Conservation (phyloP, 2,888 invertebrate genomes). For the Apamea sordens region DNA sequence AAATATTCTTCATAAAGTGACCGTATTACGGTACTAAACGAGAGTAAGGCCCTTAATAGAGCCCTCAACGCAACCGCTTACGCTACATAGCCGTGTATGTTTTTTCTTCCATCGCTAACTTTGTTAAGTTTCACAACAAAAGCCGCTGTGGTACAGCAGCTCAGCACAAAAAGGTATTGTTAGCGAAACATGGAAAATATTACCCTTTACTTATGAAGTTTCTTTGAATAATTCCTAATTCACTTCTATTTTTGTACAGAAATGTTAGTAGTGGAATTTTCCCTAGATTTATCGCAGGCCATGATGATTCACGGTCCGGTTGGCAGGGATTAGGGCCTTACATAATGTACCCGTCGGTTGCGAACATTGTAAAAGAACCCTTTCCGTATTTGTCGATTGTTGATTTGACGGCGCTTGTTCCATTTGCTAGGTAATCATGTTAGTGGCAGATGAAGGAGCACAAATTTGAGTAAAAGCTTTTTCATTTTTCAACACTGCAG, state of each 20-base stretch:
- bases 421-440: conserved; percentile 48
- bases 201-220: conserved; percentile 33
- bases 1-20: too few species aligned
- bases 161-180: conserved; percentile 52
- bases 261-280: conserved; percentile 53
- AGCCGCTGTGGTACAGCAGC: conserved; percentile 24
- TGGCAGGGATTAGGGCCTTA: conserved; percentile 47
- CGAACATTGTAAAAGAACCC: conserved; percentile 52
- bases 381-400: conserved; percentile 57
- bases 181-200: conserved; percentile 37
- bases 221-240: conserved; percentile 54
- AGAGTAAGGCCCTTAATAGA: too few species aligned
- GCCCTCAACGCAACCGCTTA: conserved; percentile 6
- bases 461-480: conserved; percentile 41
- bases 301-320: conserved; percentile 64
- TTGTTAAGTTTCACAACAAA: conserved; percentile 47
- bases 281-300: conserved; percentile 57
- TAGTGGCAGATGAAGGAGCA: conserved; percentile 25
- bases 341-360: conserved; percentile 44
- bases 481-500: neutral
- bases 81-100: neutral
- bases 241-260: conserved; percentile 36
- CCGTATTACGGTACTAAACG: too few species aligned
- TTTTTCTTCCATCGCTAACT: conserved; percentile 28
- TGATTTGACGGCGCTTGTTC: conserved; percentile 42